Evolutionary conservation across 2,797 vertebrate genomes (phyloP).

Genomic region (Buceros bicornis): DNA sequence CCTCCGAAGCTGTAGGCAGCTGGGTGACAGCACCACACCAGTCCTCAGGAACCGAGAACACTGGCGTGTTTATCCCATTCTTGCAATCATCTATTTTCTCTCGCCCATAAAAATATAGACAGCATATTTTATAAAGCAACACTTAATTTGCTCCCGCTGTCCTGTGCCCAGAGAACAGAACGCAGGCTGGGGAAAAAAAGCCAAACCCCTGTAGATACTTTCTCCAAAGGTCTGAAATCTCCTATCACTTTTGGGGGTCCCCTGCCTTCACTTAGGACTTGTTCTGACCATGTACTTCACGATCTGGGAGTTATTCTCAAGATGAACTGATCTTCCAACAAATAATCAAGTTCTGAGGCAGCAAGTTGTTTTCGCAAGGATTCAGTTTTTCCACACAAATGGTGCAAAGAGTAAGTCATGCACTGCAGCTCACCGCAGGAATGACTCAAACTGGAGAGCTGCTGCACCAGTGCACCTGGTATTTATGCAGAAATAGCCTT

Average conservation of each 20-base stretch:
- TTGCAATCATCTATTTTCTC: not conserved
- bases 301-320: not conserved
- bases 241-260: not conserved
- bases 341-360: not conserved
- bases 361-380: not conserved
- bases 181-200: not conserved
- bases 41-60: not conserved
- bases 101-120: not conserved
- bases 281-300: not conserved
- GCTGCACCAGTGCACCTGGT: not conserved
- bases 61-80: not conserved
- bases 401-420: not conserved
- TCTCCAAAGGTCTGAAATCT: not conserved
- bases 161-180: not conserved
- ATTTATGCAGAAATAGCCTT: conserved; percentile 1
- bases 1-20: not conserved
- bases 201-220: not conserved
- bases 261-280: not conserved
- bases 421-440: not conserved
- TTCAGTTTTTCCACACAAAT: not conserved
- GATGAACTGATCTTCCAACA: not conserved
- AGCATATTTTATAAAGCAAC: not conserved
- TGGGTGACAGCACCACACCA: not conserved
- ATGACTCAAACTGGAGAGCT: conserved; percentile 14
- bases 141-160: not conserved